Evolutionary conservation across 2,888 invertebrate genomes (phyloP).

Genomic region (Cotesia congregata): DNA sequence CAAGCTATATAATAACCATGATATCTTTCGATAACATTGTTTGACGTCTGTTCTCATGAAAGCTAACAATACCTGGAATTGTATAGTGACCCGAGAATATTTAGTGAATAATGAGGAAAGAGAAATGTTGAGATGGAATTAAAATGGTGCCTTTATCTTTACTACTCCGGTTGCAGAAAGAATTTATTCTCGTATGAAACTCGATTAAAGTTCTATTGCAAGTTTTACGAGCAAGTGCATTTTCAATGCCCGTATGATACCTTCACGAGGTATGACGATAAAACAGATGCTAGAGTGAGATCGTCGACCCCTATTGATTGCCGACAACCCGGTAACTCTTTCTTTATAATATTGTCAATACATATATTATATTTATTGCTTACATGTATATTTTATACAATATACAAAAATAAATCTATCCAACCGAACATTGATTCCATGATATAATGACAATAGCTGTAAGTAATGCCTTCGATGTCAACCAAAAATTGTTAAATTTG

Average conservation of each 20-base stretch:
- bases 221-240: slow-evolving; percentile 62
- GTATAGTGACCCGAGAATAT: slow-evolving; percentile 25
- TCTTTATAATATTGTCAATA: background rate
- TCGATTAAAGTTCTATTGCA: slow-evolving; percentile 66
- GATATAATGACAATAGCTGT: background rate
- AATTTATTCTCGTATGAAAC: slow-evolving; percentile 59
- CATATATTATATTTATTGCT: background rate
- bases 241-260: slow-evolving; percentile 33
- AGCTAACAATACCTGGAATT: slow-evolving; percentile 13
- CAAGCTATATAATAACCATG: background rate
- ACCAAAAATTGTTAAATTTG: background rate
- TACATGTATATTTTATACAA: background rate
- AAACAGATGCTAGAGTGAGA: background rate
- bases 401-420: background rate
- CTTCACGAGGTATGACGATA: slow-evolving; percentile 29
- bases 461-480: background rate
- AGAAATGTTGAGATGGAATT: slow-evolving; percentile 38
- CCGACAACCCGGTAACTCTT: background rate
- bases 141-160: slow-evolving; percentile 61
- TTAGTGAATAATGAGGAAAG: slow-evolving; percentile 25
- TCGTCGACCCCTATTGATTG: background rate
- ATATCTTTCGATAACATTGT: background rate
- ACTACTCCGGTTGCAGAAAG: slow-evolving; percentile 51
- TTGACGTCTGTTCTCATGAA: slow-evolving; percentile 1
- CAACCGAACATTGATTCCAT: background rate